Conservation (phyloP, 2,888 invertebrate species). For the Cephalotes varians region DNA sequence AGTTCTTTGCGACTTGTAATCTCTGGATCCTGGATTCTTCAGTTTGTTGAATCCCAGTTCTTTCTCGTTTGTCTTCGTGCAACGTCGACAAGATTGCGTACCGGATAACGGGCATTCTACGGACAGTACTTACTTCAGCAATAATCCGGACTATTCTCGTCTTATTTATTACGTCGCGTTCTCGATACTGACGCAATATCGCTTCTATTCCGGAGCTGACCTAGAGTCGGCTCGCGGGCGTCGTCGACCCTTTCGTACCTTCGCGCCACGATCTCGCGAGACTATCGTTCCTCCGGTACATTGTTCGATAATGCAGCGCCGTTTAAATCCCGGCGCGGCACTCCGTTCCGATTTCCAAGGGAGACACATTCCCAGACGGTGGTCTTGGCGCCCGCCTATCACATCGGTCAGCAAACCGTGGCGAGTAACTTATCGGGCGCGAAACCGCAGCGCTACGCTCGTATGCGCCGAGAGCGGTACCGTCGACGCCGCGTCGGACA, state of each 20-base stretch:
- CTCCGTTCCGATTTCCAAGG: slow-evolving; percentile 75
- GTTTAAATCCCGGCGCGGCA: slow-evolving; percentile 73
- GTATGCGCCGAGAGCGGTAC: slow-evolving; percentile 60
- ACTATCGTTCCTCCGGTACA: slow-evolving; percentile 73
- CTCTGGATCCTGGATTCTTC: background rate
- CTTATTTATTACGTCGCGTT: slow-evolving; percentile 42
- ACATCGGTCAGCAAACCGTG: slow-evolving; percentile 74
- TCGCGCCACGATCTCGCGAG: slow-evolving; percentile 32
- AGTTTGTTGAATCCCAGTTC: background rate
- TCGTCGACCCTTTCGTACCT: slow-evolving; percentile 46
- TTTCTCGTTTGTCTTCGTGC: background rate
- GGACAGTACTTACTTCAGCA: slow-evolving; percentile 11
- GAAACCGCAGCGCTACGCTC: slow-evolving; percentile 64
- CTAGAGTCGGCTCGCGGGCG: slow-evolving; percentile 14
- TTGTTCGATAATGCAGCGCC: slow-evolving; percentile 81
- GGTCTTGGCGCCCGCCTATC: slow-evolving; percentile 82
- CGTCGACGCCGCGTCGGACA: slow-evolving; percentile 55
- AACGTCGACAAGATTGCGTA: background rate
- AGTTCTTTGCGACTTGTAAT: background rate
- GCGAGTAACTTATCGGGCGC: slow-evolving; percentile 79
- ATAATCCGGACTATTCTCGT: slow-evolving; percentile 16
- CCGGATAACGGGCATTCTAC: slow-evolving; percentile 8
- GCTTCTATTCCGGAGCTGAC: slow-evolving; percentile 37
- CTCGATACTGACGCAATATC: slow-evolving; percentile 36
- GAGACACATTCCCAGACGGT: slow-evolving; percentile 82